Base-by-base conservation (phyloP, 1,140 invertebrate genomes). In the Papilio polyxenes region DNA sequence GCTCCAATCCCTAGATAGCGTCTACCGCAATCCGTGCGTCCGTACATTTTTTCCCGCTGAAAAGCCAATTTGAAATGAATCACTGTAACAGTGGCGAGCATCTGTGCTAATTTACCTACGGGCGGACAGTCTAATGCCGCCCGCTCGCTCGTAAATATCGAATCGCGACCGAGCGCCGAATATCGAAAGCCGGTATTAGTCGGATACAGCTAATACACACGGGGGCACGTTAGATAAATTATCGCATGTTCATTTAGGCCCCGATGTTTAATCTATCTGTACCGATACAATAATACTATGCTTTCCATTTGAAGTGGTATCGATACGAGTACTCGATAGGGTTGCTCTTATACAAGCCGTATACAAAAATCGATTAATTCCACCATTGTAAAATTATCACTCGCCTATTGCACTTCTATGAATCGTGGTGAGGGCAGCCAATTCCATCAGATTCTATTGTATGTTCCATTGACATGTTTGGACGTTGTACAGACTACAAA, bases 41-140 rank as follows among this genome's bases (percentile, higher is more conserved):
- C 87, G 87, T 82, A 82, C 88, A 86, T 89, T 93, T 94, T 93
- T 93, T 85, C 88, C 85, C 89, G 91, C 89, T 93, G 92, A 92
- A 94, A 94, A 93, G 92, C 92, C 92, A 94, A 94, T 94, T 93
- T 93, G 90, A 89, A 94, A 94, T 94, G 92, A 94, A 94, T 94
- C 92, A 94, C 91, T 89, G 92, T 92, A 93, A 93, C 92, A 91
- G 91, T 91, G 90, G 91, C 90, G 87, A 93, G 90, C 93, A 94
- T 93, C 92, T 94, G 93, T 91, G 93, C 93, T 94, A 94, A 94
- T 94, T 94, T 94, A 94, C 93, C 92, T 93, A 94, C 93, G 91
- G 89, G 88, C 89, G 90, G 92, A 94, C 93, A 94, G 91, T 93
- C 92, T 94, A 94, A 94, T 94, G 92, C 92, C 89, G 89, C 87